Percentiles rank a stretch among this genome's conserved stretches.
These are phyloP conservation scores for Phytoseiulus persimilis DNA, from an alignment of 2,888 invertebrate genomes.

Conservation along the genomic window DNA sequence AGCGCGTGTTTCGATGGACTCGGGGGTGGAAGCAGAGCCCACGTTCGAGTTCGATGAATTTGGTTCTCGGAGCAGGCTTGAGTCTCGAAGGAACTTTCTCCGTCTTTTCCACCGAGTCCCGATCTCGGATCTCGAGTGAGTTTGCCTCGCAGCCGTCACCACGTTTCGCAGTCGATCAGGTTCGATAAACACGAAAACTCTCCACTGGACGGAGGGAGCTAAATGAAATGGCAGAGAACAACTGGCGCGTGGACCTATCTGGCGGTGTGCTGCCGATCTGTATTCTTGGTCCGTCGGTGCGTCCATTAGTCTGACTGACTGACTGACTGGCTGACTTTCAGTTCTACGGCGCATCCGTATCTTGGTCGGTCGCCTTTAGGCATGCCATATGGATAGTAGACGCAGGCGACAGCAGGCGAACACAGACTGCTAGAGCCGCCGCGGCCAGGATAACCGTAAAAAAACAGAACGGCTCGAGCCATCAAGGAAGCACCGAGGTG, in stretches of 20 bases:
- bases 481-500: background rate
- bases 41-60: no score
- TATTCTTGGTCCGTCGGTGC: background rate
- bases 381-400: slow-evolving; percentile 5
- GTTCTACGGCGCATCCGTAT: background rate
- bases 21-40: no score
- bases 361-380: background rate
- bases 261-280: background rate
- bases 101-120: background rate
- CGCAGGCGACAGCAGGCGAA: background rate
- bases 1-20: no score
- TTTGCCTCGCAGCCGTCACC: background rate
- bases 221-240: background rate
- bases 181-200: background rate
- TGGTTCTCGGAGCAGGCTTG: no score
- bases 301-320: background rate
- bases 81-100: no score
- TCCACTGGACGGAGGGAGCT: background rate
- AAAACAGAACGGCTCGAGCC: slow-evolving; percentile 5
- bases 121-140: background rate
- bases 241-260: slow-evolving; percentile 5
- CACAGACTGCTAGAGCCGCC: background rate
- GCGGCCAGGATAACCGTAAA: background rate
- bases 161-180: background rate
- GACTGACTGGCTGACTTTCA: background rate